These are phyloP conservation scores for Alentia gelatinosa DNA, from an alignment of 2,888 invertebrate species.

Conservation along the genomic window DNA sequence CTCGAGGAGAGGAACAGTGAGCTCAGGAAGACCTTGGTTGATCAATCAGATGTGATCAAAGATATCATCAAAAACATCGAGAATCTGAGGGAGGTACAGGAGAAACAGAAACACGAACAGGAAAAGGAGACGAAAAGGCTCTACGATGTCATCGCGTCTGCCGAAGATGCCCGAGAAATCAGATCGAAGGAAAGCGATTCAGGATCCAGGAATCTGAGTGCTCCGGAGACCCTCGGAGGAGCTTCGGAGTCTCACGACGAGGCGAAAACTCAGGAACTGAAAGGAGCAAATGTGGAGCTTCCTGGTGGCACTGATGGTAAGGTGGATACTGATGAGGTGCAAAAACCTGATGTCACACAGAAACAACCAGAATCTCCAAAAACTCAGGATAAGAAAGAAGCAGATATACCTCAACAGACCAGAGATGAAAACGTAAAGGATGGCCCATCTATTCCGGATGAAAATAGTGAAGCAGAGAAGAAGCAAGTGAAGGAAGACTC, in stretches of 20 bases:
- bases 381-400: background rate
- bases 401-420: background rate
- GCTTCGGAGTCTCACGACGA: background rate
- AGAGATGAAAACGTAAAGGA: background rate
- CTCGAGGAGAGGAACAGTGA: conserved; percentile 68
- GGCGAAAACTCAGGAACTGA: background rate
- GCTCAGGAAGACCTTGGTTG: conserved; percentile 34
- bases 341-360: background rate
- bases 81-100: conserved; percentile 18
- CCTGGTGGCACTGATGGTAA: background rate
- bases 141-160: background rate
- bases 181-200: background rate
- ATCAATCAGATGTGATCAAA: conserved; percentile 30
- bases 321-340: background rate
- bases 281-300: background rate
- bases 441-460: background rate
- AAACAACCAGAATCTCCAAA: background rate
- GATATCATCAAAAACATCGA: conserved; percentile 29
- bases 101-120: background rate
- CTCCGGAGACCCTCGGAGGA: background rate
- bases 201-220: background rate
- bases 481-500: background rate
- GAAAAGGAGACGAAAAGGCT: background rate
- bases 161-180: background rate
- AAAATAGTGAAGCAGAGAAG: too few relatives aligned